Conservation (phyloP, 2,113 vertebrate species). For the Atractosteus spatula region DNA sequence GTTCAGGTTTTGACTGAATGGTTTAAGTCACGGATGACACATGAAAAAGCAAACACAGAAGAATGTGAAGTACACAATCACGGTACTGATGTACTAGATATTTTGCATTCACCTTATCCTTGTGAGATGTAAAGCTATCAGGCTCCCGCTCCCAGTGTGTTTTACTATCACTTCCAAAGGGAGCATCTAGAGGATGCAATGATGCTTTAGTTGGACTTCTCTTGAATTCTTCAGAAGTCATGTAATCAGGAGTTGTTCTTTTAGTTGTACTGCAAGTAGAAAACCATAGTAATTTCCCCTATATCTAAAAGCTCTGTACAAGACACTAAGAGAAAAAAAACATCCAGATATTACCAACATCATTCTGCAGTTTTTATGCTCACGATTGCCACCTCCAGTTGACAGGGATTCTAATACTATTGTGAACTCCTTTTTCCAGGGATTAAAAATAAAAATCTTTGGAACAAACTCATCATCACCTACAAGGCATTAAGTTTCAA, state of each 20-base stretch:
- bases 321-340: neutral
- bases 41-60: constrained; percentile 10
- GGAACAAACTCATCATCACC: too few relatives aligned
- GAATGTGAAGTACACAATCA: constrained; percentile 1
- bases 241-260: constrained; percentile 44
- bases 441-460: too few relatives aligned
- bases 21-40: constrained; percentile 23
- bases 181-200: constrained; percentile 39
- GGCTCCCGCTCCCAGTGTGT: constrained; percentile 49
- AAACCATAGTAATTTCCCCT: constrained; percentile 42
- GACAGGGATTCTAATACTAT: too few relatives aligned
- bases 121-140: constrained; percentile 34
- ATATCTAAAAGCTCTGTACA: neutral
- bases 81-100: constrained; percentile 18
- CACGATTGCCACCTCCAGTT: too few relatives aligned
- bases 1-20: constrained; percentile 21
- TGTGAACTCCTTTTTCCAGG: too few relatives aligned
- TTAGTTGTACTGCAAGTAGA: constrained; percentile 49
- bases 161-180: constrained; percentile 56
- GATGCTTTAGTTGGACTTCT: constrained; percentile 33
- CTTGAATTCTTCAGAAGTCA: constrained; percentile 31
- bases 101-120: constrained; percentile 56
- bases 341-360: too few relatives aligned
- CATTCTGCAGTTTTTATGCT: too few relatives aligned
- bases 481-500: too few relatives aligned